Evolutionary conservation across 1,140 invertebrate genomes (phyloP).

Genomic region (Megathymus violae): DNA sequence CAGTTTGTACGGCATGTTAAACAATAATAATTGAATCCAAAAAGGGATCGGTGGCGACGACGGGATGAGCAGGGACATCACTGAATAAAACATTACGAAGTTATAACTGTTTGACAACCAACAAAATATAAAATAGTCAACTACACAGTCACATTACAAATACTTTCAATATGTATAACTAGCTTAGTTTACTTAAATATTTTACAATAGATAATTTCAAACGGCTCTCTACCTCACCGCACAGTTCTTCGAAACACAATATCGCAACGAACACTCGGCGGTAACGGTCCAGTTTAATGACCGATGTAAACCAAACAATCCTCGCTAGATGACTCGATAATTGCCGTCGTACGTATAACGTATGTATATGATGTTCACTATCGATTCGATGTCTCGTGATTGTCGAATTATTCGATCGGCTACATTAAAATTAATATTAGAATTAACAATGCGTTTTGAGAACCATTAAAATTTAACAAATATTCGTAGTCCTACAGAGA

Average conservation of each 20-base stretch:
- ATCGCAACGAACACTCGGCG: slow-evolving; percentile 3
- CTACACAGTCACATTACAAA: no score
- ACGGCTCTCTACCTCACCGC: no score
- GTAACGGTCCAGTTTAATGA: slow-evolving; percentile 1
- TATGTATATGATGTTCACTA: slow-evolving; percentile 18
- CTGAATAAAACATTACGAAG: no score
- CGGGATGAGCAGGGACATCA: no score
- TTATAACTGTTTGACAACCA: no score
- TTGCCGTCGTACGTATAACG: slow-evolving; percentile 9
- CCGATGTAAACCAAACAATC: not conserved
- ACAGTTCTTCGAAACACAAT: not conserved
- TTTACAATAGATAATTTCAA: no score
- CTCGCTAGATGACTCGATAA: slow-evolving; percentile 21
- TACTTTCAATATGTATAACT: no score
- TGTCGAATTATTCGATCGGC: slow-evolving; percentile 6
- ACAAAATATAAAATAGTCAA: no score
- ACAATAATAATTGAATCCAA: no score
- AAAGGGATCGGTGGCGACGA: no score
- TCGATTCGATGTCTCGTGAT: slow-evolving; percentile 3
- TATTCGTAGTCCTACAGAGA: not conserved
- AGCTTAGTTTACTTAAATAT: no score
- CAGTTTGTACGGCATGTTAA: no score
- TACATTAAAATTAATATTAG: slow-evolving; percentile 36
- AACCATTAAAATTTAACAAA: slow-evolving; percentile 15
- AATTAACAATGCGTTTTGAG: slow-evolving; percentile 32